phyloP scores from a whole-genome alignment of 2,888 invertebrate species.

The Acanthosepion esculentum region DNA sequence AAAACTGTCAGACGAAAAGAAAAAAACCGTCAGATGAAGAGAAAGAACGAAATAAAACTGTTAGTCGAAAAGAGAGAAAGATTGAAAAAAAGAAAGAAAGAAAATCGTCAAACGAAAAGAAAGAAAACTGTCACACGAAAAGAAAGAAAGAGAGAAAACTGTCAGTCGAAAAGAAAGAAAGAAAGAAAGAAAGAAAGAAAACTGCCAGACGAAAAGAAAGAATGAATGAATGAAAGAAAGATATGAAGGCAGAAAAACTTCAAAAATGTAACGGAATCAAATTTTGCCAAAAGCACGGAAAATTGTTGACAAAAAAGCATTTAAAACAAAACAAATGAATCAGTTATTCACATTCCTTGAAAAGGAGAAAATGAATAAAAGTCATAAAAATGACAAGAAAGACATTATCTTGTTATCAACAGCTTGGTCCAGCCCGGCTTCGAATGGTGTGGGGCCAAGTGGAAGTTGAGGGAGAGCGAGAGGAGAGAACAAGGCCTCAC shows the following conservation, averaged over 20 bases:
- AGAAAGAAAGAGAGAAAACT: neutral
- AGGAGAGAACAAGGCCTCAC: neutral
- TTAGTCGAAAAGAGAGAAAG: neutral
- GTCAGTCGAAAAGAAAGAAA: neutral
- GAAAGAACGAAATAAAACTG: neutral
- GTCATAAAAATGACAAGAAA: slow-evolving; percentile 2
- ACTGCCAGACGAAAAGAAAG: too few relatives aligned
- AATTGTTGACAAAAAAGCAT: neutral
- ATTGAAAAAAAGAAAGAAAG: neutral
- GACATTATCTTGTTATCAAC: slow-evolving; percentile 33
- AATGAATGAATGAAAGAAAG: neutral
- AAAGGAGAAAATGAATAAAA: neutral
- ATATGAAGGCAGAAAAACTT: neutral
- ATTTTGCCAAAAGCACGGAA: neutral
- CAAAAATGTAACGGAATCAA: neutral
- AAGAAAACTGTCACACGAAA: neutral
- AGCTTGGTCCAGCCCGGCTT: neutral
- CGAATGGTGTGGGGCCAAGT: neutral
- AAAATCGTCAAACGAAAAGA: neutral
- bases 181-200: neutral
- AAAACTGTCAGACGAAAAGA: neutral
- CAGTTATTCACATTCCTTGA: neutral
- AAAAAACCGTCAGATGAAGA: neutral
- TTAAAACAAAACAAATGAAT: neutral
- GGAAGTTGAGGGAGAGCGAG: neutral